phyloP scores from a whole-genome alignment of 2,797 vertebrate species.

The Ctenochaetus hawaiiensis region DNA sequence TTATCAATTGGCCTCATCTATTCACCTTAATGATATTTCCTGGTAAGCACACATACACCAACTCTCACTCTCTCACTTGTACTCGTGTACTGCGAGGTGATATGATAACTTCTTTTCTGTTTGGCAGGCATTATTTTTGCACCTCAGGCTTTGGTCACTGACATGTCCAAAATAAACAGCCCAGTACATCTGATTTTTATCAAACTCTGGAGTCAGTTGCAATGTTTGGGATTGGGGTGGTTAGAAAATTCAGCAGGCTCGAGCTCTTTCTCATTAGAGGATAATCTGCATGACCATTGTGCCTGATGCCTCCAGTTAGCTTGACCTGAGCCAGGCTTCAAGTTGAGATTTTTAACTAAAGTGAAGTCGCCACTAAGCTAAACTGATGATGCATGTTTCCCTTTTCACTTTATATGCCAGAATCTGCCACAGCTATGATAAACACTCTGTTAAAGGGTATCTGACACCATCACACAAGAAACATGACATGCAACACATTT shows the following conservation, averaged over 20 bases:
- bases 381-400: not conserved
- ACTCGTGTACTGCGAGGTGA: not conserved
- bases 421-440: not conserved
- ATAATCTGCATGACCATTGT: slow-evolving; percentile 35
- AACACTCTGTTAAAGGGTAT: not conserved
- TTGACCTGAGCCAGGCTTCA: slow-evolving; percentile 34
- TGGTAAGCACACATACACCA: not conserved
- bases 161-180: slow-evolving; percentile 43
- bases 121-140: slow-evolving; percentile 33
- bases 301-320: slow-evolving; percentile 31
- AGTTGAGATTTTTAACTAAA: slow-evolving; percentile 20
- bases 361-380: not conserved
- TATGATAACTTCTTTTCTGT: slow-evolving; percentile 6
- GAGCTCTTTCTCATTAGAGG: slow-evolving; percentile 39
- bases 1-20: not conserved
- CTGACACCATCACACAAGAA: not conserved
- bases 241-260: slow-evolving; percentile 22
- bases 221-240: slow-evolving; percentile 5
- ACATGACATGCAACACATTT: not conserved
- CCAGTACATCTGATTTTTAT: slow-evolving; percentile 43
- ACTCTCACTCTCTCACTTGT: not conserved
- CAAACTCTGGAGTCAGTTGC: slow-evolving; percentile 17
- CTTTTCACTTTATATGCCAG: not conserved
- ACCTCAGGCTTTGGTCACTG: slow-evolving; percentile 9
- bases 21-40: slow-evolving; percentile 10